Percentiles rank a stretch among this genome's conserved stretches.
These are phyloP conservation scores for Eonycteris spelaea DNA, from an alignment of 2,113 vertebrate species.

Conservation along the genomic window DNA sequence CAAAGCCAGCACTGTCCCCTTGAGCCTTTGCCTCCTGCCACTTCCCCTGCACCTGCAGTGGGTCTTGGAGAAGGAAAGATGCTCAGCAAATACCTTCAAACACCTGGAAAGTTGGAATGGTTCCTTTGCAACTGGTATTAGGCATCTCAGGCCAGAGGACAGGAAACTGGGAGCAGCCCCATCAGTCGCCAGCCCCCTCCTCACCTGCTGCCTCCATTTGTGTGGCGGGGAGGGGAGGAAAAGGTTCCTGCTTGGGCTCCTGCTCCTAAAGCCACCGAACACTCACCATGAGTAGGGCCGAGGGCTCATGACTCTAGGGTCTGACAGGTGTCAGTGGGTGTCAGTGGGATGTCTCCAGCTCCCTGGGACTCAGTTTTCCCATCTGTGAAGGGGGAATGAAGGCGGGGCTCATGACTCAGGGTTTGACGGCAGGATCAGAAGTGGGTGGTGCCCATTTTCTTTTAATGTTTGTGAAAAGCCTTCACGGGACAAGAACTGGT, in stretches of 20 bases:
- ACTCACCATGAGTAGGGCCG: fast-evolving
- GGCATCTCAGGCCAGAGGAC: background rate
- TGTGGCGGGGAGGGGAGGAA: too few relatives aligned
- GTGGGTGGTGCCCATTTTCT: background rate
- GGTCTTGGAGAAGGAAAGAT: background rate
- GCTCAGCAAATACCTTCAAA: too few relatives aligned
- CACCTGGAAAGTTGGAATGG: background rate
- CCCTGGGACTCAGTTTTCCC: background rate
- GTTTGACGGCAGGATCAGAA: background rate
- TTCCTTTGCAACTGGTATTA: background rate
- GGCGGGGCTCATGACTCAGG: background rate
- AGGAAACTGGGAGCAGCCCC: background rate
- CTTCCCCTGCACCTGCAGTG: background rate
- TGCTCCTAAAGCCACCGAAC: background rate
- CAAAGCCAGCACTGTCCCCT: background rate
- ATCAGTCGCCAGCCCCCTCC: fast-evolving
- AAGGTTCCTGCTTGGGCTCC: too few relatives aligned
- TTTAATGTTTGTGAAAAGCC: background rate
- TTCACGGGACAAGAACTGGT: fast-evolving
- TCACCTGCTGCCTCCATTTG: background rate
- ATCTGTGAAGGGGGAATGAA: background rate
- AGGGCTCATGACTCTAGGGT: background rate
- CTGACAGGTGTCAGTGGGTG: fast-evolving
- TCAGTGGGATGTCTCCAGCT: background rate
- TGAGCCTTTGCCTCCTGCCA: background rate